Conservation (phyloP, 2,888 invertebrate genomes). For the Xanthia icteritia region DNA sequence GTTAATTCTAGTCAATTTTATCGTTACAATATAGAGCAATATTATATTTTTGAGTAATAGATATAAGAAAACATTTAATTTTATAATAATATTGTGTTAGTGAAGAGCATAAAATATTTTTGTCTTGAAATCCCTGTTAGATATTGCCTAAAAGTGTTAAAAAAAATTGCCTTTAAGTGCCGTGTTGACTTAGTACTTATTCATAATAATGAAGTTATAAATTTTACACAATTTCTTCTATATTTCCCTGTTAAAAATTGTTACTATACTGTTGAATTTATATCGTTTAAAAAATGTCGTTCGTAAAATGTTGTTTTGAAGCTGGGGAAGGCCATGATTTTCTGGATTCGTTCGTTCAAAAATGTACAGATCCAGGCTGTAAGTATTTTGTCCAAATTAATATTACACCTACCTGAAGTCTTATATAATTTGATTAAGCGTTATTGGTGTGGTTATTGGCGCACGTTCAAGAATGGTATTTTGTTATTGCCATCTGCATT, state of each 20-base stretch:
- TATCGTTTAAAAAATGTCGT: slow-evolving; percentile 88
- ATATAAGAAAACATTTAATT: slow-evolving; percentile 54
- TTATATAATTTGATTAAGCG: slow-evolving; percentile 62
- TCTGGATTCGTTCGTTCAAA: slow-evolving; percentile 93
- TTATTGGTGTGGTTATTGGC: slow-evolving; percentile 31
- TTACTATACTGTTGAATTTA: slow-evolving; percentile 49
- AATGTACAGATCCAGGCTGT: slow-evolving; percentile 96
- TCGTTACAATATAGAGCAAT: slow-evolving; percentile 51
- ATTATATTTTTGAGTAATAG: slow-evolving; percentile 46
- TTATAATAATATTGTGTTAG: slow-evolving; percentile 62
- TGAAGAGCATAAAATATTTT: slow-evolving; percentile 58
- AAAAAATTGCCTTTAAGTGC: slow-evolving; percentile 54
- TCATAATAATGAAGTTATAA: slow-evolving; percentile 28
- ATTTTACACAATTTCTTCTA: slow-evolving; percentile 48
- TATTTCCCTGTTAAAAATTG: slow-evolving; percentile 51
- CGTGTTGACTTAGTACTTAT: slow-evolving; percentile 42
- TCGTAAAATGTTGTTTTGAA: slow-evolving; percentile 95
- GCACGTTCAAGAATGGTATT: slow-evolving; percentile 29
- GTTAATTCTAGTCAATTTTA: slow-evolving; percentile 67
- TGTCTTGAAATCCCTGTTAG: slow-evolving; percentile 41
- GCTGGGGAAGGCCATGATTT: slow-evolving; percentile 93
- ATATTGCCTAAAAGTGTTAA: slow-evolving; percentile 39
- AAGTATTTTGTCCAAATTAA: slow-evolving; percentile 86
- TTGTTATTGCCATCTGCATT: slow-evolving; percentile 58
- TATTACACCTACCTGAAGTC: not conserved